Conservation (phyloP, 2,797 vertebrate genomes). For the Tokudaia muenninki region DNA sequence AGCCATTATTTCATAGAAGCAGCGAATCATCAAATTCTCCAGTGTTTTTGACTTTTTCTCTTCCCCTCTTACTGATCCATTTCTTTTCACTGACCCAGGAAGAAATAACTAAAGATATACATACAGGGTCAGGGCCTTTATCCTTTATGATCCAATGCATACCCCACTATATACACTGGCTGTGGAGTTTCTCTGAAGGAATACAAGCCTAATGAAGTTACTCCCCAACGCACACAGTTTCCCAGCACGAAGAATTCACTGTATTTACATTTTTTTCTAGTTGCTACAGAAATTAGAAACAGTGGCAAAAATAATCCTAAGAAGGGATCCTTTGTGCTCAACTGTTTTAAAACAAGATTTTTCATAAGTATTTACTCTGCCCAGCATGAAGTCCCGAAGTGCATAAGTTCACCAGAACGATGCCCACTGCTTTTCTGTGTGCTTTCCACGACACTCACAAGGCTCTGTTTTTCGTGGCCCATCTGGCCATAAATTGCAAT, state of each 20-base stretch:
- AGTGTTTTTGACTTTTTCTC: neutral
- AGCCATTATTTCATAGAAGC: conserved; percentile 79
- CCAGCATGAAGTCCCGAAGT: conserved; percentile 83
- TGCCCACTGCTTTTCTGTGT: conserved; percentile 80
- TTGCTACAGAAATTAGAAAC: conserved; percentile 82
- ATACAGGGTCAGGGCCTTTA: neutral
- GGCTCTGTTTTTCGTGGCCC: conserved; percentile 86
- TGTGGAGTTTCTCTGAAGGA: neutral
- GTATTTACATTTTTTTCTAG: conserved; percentile 76
- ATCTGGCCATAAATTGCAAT: conserved; percentile 88
- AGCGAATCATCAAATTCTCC: conserved; percentile 78
- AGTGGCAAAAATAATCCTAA: conserved; percentile 80
- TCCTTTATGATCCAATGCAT: neutral
- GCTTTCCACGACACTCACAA: conserved; percentile 85
- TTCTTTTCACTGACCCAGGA: conserved; percentile 62
- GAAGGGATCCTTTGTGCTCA: conserved; percentile 86
- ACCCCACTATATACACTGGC: neutral
- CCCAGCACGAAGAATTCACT: conserved; percentile 64
- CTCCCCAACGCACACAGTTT: conserved; percentile 35
- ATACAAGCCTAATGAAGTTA: conserved; percentile 44
- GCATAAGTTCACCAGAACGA: conserved; percentile 86
- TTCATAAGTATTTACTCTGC: conserved; percentile 79
- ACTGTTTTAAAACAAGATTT: conserved; percentile 85
- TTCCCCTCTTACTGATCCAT: conserved; percentile 58
- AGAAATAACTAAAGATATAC: conserved; percentile 39